Evolutionary conservation across 2,113 vertebrate species (phyloP).

Genomic region (Scalopus aquaticus): DNA sequence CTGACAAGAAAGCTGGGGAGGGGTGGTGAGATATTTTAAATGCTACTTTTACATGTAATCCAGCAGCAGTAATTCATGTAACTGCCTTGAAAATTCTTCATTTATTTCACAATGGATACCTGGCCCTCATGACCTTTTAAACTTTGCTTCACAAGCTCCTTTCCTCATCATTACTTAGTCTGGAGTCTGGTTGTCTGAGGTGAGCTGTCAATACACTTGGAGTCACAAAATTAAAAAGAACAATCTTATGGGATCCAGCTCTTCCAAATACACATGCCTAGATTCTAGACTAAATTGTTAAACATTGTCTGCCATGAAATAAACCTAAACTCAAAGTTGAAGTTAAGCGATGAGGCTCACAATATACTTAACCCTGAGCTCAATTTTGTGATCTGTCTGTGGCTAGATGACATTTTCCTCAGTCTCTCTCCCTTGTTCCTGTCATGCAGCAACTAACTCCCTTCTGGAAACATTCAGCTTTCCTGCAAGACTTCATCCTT

Average conservation of each 20-base stretch:
- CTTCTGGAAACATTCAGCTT: conserved; percentile 36
- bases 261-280: neutral
- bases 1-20: rapidly evolving
- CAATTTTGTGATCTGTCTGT: neutral
- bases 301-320: neutral
- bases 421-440: neutral
- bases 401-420: neutral
- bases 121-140: neutral
- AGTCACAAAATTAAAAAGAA: conserved; percentile 42
- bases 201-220: neutral
- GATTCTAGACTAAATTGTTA: conserved; percentile 1
- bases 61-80: neutral
- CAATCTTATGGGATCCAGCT: neutral
- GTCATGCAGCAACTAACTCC: neutral
- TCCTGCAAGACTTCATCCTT: conserved; percentile 46
- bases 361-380: neutral
- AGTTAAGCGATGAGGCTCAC: neutral
- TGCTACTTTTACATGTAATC: neutral
- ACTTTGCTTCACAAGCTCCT: neutral
- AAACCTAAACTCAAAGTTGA: neutral
- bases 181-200: conserved; percentile 5
- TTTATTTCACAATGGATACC: neutral
- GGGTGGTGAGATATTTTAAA: neutral
- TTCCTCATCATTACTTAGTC: neutral
- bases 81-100: neutral